Conservation (phyloP, 2,888 invertebrate species). For the Pyrrhia umbra region DNA sequence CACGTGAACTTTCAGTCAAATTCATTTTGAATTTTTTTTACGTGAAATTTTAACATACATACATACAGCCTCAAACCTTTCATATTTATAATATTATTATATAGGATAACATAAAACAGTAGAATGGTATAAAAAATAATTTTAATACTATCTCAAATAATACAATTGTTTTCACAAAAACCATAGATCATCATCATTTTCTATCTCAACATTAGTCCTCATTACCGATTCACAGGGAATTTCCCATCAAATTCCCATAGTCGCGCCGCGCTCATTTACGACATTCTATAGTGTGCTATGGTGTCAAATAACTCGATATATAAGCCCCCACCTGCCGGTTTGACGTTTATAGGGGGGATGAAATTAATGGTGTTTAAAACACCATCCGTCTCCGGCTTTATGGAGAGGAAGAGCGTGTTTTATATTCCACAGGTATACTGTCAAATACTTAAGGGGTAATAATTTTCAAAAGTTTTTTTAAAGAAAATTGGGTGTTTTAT, state of each 20-base stretch:
- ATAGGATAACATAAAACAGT: too few relatives aligned
- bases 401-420: constrained; percentile 12
- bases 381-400: constrained; percentile 42
- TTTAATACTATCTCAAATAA: too few relatives aligned
- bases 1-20: too few relatives aligned
- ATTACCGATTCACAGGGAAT: constrained; percentile 47
- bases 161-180: not conserved
- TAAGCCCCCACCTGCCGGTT: constrained; percentile 45
- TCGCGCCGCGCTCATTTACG: not conserved
- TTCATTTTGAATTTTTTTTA: too few relatives aligned
- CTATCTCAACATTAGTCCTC: constrained; percentile 14
- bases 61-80: too few relatives aligned
- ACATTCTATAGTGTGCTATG: constrained; percentile 45
- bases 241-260: constrained; percentile 39
- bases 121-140: too few relatives aligned
- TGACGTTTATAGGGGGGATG: constrained; percentile 44
- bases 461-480: not conserved
- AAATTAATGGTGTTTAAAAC: constrained; percentile 59
- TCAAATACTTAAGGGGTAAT: constrained; percentile 1
- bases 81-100: too few relatives aligned
- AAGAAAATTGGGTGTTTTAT: not conserved
- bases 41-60: too few relatives aligned
- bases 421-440: not conserved
- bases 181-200: constrained; percentile 1
- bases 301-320: constrained; percentile 45